A percentile compares a stretch with the other conserved stretches of the same genome.
Evolutionary conservation across 2,797 vertebrate genomes (phyloP).

Genomic region (Threskiornis aethiopicus): DNA sequence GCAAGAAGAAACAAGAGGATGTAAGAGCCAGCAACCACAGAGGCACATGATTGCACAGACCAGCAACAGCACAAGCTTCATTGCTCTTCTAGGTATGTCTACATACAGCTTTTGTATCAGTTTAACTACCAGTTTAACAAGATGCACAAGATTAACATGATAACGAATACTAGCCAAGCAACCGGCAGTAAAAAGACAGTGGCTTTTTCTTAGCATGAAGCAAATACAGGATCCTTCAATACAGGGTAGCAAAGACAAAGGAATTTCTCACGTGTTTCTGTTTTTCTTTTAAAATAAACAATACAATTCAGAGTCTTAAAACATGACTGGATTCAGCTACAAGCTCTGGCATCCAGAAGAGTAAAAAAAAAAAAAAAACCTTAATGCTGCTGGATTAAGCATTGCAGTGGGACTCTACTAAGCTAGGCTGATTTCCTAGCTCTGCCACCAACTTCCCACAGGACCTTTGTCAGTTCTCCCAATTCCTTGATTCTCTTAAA

Average conservation of each 20-base stretch:
- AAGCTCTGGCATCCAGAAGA: background rate
- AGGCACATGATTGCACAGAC: accelerated
- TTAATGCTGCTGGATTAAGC: background rate
- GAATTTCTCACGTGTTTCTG: background rate
- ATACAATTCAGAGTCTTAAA: background rate
- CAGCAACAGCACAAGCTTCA: background rate
- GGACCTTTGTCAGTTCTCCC: background rate
- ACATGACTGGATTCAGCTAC: background rate
- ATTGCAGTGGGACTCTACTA: background rate
- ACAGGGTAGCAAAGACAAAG: background rate
- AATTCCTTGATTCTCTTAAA: background rate
- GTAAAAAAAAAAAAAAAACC: background rate
- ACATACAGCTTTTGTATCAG: background rate
- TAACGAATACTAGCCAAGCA: background rate
- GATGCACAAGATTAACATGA: background rate
- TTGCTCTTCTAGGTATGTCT: background rate
- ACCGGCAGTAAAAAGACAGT: background rate
- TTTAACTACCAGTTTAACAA: background rate
- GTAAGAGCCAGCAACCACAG: background rate
- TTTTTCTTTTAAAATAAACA: background rate
- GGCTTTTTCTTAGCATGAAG: background rate
- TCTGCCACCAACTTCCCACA: background rate
- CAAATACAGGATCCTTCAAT: background rate
- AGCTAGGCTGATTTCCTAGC: background rate
- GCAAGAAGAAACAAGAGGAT: background rate